Evolutionary conservation across 1,140 invertebrate genomes (phyloP).

Genomic region (Drosophila dunni): DNA sequence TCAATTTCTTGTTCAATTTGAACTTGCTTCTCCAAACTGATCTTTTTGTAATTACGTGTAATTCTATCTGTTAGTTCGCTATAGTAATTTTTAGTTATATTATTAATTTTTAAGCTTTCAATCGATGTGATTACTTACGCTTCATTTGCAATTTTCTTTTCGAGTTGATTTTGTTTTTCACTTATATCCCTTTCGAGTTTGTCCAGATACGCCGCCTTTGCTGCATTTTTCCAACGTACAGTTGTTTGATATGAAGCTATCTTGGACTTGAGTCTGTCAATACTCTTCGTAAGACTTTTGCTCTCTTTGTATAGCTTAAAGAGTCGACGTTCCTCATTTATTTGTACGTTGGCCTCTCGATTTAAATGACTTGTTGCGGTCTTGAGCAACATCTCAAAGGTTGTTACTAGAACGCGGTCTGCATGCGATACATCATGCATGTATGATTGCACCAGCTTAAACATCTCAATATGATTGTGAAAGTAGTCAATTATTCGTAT

Average conservation of each 20-base stretch:
- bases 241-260: not conserved
- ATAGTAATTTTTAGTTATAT: not conserved
- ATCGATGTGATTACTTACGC: constrained; percentile 25
- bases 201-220: constrained; percentile 29
- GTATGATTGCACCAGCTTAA: constrained; percentile 24
- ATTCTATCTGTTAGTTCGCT: constrained; percentile 43
- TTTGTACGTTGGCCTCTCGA: constrained; percentile 29
- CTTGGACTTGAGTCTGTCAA: not conserved
- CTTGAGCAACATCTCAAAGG: constrained; percentile 44
- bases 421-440: constrained; percentile 7
- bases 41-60: constrained; percentile 34
- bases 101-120: not conserved
- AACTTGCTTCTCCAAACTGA: constrained; percentile 36
- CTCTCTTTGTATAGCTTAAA: constrained; percentile 52
- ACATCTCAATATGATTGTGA: constrained; percentile 44
- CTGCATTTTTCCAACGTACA: not conserved
- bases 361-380: constrained; percentile 46
- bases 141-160: constrained; percentile 44
- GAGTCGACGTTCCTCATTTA: constrained; percentile 51
- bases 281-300: constrained; percentile 9
- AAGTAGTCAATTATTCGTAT: constrained; percentile 65
- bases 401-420: constrained; percentile 31
- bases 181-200: constrained; percentile 28
- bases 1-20: constrained; percentile 36
- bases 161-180: constrained; percentile 37